Percentiles rank a stretch among this genome's conserved stretches.
These are phyloP conservation scores for Lasioglossum baleicum DNA, from an alignment of 1,140 invertebrate species.

Conservation along the genomic window DNA sequence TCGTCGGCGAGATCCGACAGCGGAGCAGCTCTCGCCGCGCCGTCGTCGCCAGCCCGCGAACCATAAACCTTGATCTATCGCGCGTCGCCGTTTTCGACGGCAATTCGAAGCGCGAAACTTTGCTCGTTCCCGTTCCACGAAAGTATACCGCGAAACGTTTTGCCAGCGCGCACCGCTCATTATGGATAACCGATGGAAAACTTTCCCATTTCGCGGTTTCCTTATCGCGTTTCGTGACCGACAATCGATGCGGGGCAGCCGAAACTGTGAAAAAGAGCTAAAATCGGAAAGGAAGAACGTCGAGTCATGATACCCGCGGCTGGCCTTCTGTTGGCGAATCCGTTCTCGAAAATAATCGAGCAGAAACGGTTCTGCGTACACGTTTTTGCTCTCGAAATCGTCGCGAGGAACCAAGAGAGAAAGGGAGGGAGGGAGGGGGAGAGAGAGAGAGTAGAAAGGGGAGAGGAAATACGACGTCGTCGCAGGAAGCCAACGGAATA, in stretches of 20 bases:
- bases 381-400: no score
- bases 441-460: neutral
- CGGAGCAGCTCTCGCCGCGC: neutral
- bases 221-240: no score
- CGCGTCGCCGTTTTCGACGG: conserved; percentile 13
- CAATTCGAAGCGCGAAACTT: conserved; percentile 7
- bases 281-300: no score
- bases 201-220: neutral
- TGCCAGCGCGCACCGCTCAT: neutral
- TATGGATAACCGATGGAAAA: neutral
- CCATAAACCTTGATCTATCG: conserved; percentile 48
- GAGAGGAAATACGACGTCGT: conserved; percentile 17
- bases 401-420: neutral
- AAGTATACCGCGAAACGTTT: no score
- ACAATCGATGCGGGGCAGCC: no score
- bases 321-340: no score
- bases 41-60: conserved; percentile 40
- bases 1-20: conserved; percentile 15
- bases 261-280: neutral
- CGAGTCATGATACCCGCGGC: no score
- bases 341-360: conserved; percentile 16
- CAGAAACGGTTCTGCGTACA: no score
- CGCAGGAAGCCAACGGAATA: conserved; percentile 11
- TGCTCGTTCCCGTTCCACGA: neutral
- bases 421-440: neutral